Evolutionary conservation across 64 coral and sea anemone genomes (phyloP).

Genomic region (Acropora tenuis): DNA sequence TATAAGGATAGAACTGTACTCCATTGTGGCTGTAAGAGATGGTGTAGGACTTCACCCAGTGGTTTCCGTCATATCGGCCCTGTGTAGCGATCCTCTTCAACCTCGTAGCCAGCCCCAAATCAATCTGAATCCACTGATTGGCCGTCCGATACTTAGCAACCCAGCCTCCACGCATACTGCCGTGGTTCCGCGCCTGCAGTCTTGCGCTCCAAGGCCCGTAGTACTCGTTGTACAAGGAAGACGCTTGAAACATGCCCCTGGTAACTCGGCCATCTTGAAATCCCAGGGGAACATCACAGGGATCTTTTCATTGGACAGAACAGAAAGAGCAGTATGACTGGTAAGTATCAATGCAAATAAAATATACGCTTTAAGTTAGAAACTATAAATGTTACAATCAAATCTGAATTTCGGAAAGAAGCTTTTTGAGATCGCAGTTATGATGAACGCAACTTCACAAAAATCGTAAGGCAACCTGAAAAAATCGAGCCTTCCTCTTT

Average conservation of each 20-base stretch:
- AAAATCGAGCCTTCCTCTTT: too few species aligned
- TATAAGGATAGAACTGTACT: slow-evolving; percentile 27
- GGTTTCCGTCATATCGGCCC: slow-evolving; percentile 71
- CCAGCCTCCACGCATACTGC: slow-evolving; percentile 48
- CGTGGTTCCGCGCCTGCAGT: slow-evolving; percentile 73
- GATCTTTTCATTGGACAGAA: slow-evolving; percentile 36
- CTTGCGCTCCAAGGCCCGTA: slow-evolving; percentile 81
- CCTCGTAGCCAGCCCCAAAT: slow-evolving; percentile 32
- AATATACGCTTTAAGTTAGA: too few species aligned
- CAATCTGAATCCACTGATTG: slow-evolving; percentile 52
- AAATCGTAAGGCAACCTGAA: too few species aligned
- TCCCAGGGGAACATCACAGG: slow-evolving; percentile 80
- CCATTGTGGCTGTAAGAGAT: slow-evolving; percentile 54
- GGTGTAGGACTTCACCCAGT: slow-evolving; percentile 57
- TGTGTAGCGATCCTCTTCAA: slow-evolving; percentile 56
- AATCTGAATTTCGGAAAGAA: too few species aligned
- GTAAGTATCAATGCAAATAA: background rate
- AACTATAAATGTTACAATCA: too few species aligned
- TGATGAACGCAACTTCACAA: too few species aligned
- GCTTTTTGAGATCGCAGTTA: too few species aligned
- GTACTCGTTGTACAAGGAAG: slow-evolving; percentile 75
- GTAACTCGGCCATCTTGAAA: slow-evolving; percentile 75
- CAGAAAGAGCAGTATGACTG: background rate
- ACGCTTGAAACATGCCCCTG: slow-evolving; percentile 64
- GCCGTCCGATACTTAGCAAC: slow-evolving; percentile 27